Evolutionary conservation across 2,888 invertebrate species (phyloP).

Genomic region (Lasioglossum malachurum): DNA sequence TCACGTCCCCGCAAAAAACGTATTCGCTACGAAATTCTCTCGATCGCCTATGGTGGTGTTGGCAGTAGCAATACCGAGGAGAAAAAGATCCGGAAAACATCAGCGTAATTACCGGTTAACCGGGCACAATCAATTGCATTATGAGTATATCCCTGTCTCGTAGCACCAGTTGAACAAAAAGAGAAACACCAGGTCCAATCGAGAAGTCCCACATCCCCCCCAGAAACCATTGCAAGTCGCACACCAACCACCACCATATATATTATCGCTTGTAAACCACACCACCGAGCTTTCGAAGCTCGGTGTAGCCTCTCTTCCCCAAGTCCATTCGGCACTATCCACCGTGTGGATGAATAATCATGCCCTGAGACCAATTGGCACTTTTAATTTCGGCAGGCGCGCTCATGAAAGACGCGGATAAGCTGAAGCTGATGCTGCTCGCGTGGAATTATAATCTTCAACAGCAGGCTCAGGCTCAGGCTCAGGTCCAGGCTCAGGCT

Average conservation of each 20-base stretch:
- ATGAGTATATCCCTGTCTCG: not conserved
- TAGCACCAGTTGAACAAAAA: not conserved
- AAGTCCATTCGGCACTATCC: slow-evolving; percentile 21
- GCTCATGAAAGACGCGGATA: slow-evolving; percentile 93
- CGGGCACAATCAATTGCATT: not conserved
- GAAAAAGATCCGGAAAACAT: not conserved
- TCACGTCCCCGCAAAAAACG: not conserved
- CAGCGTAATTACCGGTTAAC: not conserved
- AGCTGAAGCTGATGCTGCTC: slow-evolving; percentile 94
- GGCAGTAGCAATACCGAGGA: not conserved
- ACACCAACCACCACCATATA: not conserved
- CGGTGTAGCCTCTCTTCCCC: not conserved
- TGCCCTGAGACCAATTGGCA: slow-evolving; percentile 76
- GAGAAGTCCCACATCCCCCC: not conserved
- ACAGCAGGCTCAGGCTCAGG: slow-evolving; percentile 82
- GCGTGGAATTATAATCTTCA: slow-evolving; percentile 96
- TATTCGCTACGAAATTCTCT: slow-evolving; percentile 7
- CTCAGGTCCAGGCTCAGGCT: slow-evolving; percentile 81
- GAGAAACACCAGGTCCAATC: not conserved
- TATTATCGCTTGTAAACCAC: slow-evolving; percentile 2
- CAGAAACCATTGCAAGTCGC: not conserved
- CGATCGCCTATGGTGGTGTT: no score
- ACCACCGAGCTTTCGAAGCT: not conserved
- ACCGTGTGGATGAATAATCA: slow-evolving; percentile 45
- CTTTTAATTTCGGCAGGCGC: slow-evolving; percentile 84